Base-by-base conservation (phyloP, 1,140 invertebrate genomes). In the Zaprionus taronus region DNA sequence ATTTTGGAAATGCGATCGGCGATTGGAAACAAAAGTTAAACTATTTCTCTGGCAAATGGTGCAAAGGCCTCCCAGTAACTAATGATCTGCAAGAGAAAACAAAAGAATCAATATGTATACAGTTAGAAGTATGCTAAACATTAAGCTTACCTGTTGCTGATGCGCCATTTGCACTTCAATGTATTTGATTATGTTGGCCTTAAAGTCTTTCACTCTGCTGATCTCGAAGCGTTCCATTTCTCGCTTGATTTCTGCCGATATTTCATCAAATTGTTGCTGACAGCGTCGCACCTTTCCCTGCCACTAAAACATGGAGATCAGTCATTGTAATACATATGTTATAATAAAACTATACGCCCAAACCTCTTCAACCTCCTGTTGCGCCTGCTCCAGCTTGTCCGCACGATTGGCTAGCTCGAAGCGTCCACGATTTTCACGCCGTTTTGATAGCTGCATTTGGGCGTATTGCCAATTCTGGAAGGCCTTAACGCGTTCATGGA, bases 401-500 rank as follows among this genome's bases (percentile, higher is more conserved):
- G 94, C 95, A 72, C 97, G 96, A 74, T 97, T 97, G 4, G 97
- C 95, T 34, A 99, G 93, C 92, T 99, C 98, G 1, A 98, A 94
- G 91, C 98, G 98, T 2, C 96, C 97, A 93, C 99, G 99, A 72
- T 96, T 95, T 93, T 99, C 99, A 55, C 99, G 95, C 91, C 99
- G 98, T 92, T 99, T 99, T 15, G 96, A 98, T 28, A 99, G 93
- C 93, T 97, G 98, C 93, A 97, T 96, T 93, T 99, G 98, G 51
- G 98, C 97, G 91, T 98, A 98, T 93, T 99, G 98, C 98, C 99
- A 99, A 82, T 97, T 97, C 94, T 99, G 98, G 93, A 99, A 99
- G 0, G 97, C 96, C 65, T 99, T 99, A 0, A 99, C 98, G 83
- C 99, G 95, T 93, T 99, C 98, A 92, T 99, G 98, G 87, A 99